phyloP scores from a whole-genome alignment of 2,888 invertebrate genomes.

The Tineola bisselliella region DNA sequence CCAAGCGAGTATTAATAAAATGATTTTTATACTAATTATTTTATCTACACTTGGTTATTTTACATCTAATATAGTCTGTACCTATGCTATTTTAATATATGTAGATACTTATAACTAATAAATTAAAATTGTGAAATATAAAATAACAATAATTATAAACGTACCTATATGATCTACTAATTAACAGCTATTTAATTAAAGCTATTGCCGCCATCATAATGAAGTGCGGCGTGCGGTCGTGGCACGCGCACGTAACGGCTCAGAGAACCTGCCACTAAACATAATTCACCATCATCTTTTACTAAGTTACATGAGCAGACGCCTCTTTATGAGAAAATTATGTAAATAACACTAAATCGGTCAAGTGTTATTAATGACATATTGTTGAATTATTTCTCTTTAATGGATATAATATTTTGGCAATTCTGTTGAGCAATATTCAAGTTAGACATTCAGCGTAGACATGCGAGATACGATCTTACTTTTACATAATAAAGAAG shows the following conservation, averaged over 20 bases:
- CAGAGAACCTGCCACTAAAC: not conserved
- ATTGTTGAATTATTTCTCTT: slow-evolving; percentile 11
- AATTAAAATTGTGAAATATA: too few relatives aligned
- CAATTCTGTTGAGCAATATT: slow-evolving; percentile 9
- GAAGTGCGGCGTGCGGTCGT: not conserved
- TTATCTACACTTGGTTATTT: not conserved
- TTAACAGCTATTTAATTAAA: not conserved
- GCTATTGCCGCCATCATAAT: not conserved
- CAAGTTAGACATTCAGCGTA: not conserved
- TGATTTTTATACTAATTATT: not conserved
- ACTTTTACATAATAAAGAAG: not conserved
- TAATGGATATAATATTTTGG: slow-evolving; percentile 9
- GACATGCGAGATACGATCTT: not conserved
- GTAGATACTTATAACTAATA: too few relatives aligned
- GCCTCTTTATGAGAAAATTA: slow-evolving; percentile 13
- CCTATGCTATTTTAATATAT: not conserved
- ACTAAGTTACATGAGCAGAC: slow-evolving; percentile 10
- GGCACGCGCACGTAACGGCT: not conserved
- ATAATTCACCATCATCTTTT: slow-evolving; percentile 12
- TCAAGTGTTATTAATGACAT: slow-evolving; percentile 8
- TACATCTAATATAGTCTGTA: not conserved
- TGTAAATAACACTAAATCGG: slow-evolving; percentile 13
- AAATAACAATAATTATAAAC: too few relatives aligned
- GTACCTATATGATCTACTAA: not conserved
- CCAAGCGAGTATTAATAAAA: slow-evolving; percentile 5